Base-by-base conservation (phyloP, 2,888 invertebrate genomes). In the Gasteruption jaculator region DNA sequence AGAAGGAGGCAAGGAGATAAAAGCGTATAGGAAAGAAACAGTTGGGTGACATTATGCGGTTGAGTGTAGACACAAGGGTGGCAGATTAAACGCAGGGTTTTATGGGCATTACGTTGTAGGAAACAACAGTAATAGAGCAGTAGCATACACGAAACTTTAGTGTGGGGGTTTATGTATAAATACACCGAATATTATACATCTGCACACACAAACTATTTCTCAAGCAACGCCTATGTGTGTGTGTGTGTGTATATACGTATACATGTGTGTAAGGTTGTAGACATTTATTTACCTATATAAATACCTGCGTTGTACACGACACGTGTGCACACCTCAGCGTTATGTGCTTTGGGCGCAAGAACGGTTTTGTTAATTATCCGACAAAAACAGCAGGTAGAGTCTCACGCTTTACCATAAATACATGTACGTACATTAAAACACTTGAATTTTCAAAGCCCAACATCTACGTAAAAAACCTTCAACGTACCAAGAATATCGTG, bases 361-460 rank as follows among this genome's bases (percentile, higher is more conserved):
- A 52, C 56, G 54, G 58, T 61, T 65, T 65, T 52, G 58, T 62
- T 65, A 65, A 65, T 66, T 66, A 66, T 64, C 63, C 62, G 58
- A 57, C 52, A 58, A 63, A 60, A 65, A 54, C 62, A 61, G 55
- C 56, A 45, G 62, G 57, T 50, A 41, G 30, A 43, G 36, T 62
- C 64, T 53, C 59, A 60, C 60, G 58, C 50, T 53, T 48, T 42
- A 27, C 32, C 11, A 41, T 43, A 39, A 25, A n/a, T 40, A 36
- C n/a, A n/a, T n/a, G n/a, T n/a, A n/a, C n/a, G n/a, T n/a, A n/a
- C n/a, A n/a, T n/a, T n/a, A n/a, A n/a, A n/a, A n/a, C n/a, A n/a
- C n/a, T n/a, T n/a, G n/a, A n/a, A n/a, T n/a, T n/a, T n/a, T n/a
- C n/a, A n/a, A n/a, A n/a, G n/a, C n/a, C n/a, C n/a, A n/a, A n/a